A percentile compares a stretch with the other conserved stretches of the same genome.
Conservation (phyloP, 2,888 invertebrate species). For the Lasioglossum malachurum region DNA sequence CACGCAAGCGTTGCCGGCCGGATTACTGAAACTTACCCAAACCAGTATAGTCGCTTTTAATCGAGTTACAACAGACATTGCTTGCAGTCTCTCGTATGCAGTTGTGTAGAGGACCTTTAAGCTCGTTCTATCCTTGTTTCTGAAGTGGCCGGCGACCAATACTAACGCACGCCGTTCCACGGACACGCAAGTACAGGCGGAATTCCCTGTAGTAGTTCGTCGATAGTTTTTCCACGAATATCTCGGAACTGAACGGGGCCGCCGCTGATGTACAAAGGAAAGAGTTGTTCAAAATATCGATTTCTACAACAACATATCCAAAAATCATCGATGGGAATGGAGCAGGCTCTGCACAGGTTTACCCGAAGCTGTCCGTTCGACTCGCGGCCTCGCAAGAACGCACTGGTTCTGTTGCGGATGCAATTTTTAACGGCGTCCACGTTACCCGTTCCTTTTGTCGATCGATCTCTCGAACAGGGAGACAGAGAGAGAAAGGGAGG, state of each 20-base stretch:
- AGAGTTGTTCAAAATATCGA: background rate
- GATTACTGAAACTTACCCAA: no score
- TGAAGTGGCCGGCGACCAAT: background rate
- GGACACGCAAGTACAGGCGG: background rate
- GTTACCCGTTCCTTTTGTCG: background rate
- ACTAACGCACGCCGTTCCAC: no score
- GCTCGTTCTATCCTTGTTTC: no score
- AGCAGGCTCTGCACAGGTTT: background rate
- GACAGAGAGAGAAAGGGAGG: background rate
- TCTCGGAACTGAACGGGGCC: no score
- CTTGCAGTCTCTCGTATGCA: no score
- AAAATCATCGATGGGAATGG: background rate
- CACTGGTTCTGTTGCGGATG: constrained; percentile 2
- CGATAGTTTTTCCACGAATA: background rate
- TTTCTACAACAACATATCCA: background rate
- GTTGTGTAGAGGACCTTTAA: no score
- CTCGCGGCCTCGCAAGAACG: background rate
- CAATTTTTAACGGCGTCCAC: constrained; percentile 1
- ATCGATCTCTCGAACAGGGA: constrained; percentile 5
- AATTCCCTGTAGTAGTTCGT: background rate
- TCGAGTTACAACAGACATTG: no score
- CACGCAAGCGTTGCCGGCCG: no score
- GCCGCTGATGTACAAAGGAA: background rate
- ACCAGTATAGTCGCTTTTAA: no score
- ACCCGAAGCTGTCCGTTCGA: background rate